These are phyloP conservation scores for Sphaerodactylus townsendi DNA, from an alignment of 2,113 vertebrate genomes.

Conservation along the genomic window DNA sequence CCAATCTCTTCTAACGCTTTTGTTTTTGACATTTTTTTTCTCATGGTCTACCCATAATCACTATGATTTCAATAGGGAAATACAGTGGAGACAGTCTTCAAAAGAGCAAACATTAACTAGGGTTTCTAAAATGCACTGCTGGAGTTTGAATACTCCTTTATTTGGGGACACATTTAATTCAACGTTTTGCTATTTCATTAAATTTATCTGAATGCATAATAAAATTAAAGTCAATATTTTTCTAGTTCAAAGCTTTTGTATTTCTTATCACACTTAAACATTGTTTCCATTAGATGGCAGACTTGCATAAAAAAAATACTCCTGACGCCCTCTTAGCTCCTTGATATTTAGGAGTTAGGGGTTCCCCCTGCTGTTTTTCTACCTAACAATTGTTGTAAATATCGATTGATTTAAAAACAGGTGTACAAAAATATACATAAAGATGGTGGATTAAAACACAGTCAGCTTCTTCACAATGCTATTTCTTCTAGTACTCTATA, in stretches of 20 bases:
- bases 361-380: background rate
- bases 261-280: background rate
- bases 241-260: background rate
- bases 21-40: too few species aligned
- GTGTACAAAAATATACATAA: conserved; percentile 7
- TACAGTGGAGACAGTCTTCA: too few species aligned
- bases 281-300: conserved; percentile 60
- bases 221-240: background rate
- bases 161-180: background rate
- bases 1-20: too few species aligned
- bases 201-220: background rate
- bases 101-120: too few species aligned
- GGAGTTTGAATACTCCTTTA: background rate
- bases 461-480: background rate
- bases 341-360: background rate
- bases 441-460: background rate
- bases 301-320: conserved; percentile 50
- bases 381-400: conserved; percentile 8
- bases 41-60: too few species aligned
- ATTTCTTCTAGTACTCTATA: conserved; percentile 1
- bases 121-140: background rate
- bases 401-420: conserved; percentile 31
- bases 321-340: background rate
- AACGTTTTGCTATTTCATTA: background rate
- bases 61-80: too few species aligned